Conservation (phyloP, 2,888 invertebrate genomes). For the Drosophila affinis region DNA sequence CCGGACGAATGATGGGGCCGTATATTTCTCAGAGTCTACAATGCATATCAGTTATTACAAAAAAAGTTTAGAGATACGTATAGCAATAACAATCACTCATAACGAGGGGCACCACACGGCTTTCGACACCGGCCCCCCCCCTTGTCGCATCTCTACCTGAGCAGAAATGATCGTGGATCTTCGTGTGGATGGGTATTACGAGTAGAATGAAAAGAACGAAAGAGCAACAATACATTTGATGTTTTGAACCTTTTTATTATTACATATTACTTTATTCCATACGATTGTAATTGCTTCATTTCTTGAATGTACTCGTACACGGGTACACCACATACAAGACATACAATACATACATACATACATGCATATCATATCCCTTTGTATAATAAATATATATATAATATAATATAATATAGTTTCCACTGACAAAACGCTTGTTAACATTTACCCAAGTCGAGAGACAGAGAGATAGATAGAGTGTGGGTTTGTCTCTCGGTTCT, state of each 20-base stretch:
- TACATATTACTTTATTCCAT: slow-evolving; percentile 67
- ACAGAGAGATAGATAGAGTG: background rate
- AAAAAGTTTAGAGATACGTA: slow-evolving; percentile 89
- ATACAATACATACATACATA: slow-evolving; percentile 45
- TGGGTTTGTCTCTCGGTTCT: slow-evolving; percentile 3
- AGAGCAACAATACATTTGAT: slow-evolving; percentile 45
- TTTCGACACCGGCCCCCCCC: slow-evolving; percentile 19
- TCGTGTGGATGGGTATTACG: slow-evolving; percentile 36
- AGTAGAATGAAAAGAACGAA: slow-evolving; percentile 26
- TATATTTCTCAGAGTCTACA: slow-evolving; percentile 85
- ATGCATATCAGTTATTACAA: slow-evolving; percentile 89
- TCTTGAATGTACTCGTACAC: slow-evolving; percentile 66
- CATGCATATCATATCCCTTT: slow-evolving; percentile 35
- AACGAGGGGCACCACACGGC: slow-evolving; percentile 51
- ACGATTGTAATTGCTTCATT: slow-evolving; percentile 81
- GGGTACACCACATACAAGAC: slow-evolving; percentile 71
- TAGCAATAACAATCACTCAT: slow-evolving; percentile 82
- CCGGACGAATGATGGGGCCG: slow-evolving; percentile 31
- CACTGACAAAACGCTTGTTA: slow-evolving; percentile 65
- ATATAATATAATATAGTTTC: slow-evolving; percentile 53
- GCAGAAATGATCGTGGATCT: slow-evolving; percentile 30
- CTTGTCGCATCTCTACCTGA: slow-evolving; percentile 49
- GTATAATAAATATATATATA: slow-evolving; percentile 51
- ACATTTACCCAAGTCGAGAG: slow-evolving; percentile 59
- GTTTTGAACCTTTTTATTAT: slow-evolving; percentile 69